phyloP scores from a whole-genome alignment of 2,888 invertebrate species.

The Phanerotoma sp. region DNA sequence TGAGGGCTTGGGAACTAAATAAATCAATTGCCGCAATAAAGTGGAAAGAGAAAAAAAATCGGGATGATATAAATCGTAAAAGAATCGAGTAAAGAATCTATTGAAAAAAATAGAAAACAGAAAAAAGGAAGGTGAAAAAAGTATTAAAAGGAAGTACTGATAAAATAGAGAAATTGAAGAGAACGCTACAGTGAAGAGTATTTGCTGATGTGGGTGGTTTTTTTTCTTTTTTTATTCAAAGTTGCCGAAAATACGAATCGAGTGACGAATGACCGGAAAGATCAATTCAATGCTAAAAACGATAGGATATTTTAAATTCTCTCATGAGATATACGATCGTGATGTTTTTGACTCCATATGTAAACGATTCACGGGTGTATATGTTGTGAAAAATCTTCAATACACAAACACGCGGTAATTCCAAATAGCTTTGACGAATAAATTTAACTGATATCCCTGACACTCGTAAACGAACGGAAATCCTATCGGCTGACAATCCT shows the following conservation, averaged over 20 bases:
- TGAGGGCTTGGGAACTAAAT: not conserved
- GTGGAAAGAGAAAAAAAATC: not conserved
- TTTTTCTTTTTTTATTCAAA: not conserved
- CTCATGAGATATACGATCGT: not conserved
- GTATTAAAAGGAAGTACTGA: not conserved
- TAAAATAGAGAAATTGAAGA: too few relatives aligned
- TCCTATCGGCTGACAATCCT: conserved; percentile 11
- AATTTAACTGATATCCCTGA: conserved; percentile 9
- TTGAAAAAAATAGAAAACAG: not conserved
- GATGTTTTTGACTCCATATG: not conserved
- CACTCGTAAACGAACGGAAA: conserved; percentile 14
- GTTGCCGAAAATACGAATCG: not conserved
- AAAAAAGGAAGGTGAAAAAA: not conserved
- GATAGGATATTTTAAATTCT: not conserved
- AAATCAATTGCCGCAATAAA: not conserved
- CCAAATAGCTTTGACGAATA: conserved; percentile 3
- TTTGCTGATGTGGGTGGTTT: not conserved
- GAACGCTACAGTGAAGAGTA: not conserved
- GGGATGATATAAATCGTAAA: not conserved
- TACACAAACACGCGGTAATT: not conserved
- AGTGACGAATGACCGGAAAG: conserved; percentile 5
- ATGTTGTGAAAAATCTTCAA: not conserved
- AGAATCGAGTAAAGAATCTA: not conserved
- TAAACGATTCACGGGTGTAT: not conserved
- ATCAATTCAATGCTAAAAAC: not conserved